These are phyloP conservation scores for Meandrusa payeni DNA, from an alignment of 2,888 invertebrate species.

Conservation along the genomic window DNA sequence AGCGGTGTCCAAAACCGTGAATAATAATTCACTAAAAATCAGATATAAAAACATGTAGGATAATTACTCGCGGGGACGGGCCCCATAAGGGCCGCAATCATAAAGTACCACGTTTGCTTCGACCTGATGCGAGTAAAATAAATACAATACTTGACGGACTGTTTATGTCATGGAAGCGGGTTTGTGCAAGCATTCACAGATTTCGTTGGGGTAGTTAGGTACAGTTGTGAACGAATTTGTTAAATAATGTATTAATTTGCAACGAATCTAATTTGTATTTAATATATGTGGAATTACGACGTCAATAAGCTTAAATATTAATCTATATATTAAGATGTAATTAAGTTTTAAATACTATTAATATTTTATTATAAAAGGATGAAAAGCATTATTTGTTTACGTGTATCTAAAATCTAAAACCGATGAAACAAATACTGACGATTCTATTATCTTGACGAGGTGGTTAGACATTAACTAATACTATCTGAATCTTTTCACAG, in stretches of 20 bases:
- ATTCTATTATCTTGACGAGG: too few species aligned
- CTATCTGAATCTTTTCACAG: too few species aligned
- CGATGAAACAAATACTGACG: too few species aligned
- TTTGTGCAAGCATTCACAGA: slow-evolving; percentile 81
- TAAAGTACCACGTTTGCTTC: slow-evolving; percentile 52
- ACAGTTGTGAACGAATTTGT: slow-evolving; percentile 43
- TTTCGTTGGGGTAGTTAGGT: slow-evolving; percentile 73
- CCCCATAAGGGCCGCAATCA: slow-evolving; percentile 57
- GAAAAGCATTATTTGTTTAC: too few species aligned
- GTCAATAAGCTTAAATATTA: too few species aligned
- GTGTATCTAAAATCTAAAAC: too few species aligned
- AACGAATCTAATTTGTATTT: too few species aligned
- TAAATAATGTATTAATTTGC: background rate
- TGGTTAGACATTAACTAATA: too few species aligned
- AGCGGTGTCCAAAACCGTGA: slow-evolving; percentile 59
- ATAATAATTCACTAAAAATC: slow-evolving; percentile 77
- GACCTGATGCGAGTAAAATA: slow-evolving; percentile 41
- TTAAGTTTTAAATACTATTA: too few species aligned
- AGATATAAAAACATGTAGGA: slow-evolving; percentile 77
- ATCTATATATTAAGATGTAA: too few species aligned
- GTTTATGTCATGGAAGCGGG: slow-evolving; percentile 80
- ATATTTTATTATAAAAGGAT: too few species aligned
- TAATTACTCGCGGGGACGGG: slow-evolving; percentile 73
- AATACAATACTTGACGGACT: slow-evolving; percentile 66
- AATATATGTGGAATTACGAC: too few species aligned